Base-by-base conservation (phyloP, 2,888 invertebrate genomes). In the Sceliomorpha sp. region DNA sequence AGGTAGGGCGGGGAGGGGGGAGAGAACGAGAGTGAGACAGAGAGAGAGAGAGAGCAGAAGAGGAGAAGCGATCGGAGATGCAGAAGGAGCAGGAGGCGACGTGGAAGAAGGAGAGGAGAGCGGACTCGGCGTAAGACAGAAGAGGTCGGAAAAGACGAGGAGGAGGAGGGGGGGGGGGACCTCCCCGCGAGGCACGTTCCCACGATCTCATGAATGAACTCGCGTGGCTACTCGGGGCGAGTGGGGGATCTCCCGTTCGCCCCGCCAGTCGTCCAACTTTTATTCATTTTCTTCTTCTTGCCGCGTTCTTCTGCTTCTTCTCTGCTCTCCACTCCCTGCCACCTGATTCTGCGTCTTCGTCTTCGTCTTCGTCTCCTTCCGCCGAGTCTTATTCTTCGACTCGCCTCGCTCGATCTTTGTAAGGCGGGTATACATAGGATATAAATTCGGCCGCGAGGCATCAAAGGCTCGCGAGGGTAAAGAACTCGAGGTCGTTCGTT, bases 191-290 rank as follows among this genome's bases (percentile, higher is more conserved):
- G 80, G 78, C 81, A 79, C 83, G 84, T 87, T 87, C 88, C 87
- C 86, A 88, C 87, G 88, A 88, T 87, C 86, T 86, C 84, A 87
- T 86, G 88, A 88, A 88, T 86, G 88, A 87, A 87, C 86, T 86
- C 87, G 88, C 86, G 88, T 87, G 87, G 87, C 85, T 80, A 77
- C 78, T 77, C 74, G 81, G 64, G 72, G 70, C 44, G 70, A 76
- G 81, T 76, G 79, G 82, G 79, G 78, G 76, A 31, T 56, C 48
- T 67, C 70, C 56, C 55, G 53, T 70, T 56, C 55, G 53, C 58
- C 59, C 73, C 73, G 44, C 70, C 58, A 64, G 59, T 2, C 37
- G 44, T 58, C 29, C 67, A 55, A 50, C 60, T 59, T 55, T 59
- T 56, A 55, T 47, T 62, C 60, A 47, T 62, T 66, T 63, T 68